Evolutionary conservation across 2,888 invertebrate species (phyloP).

Genomic region (Aporophyla nigra): DNA sequence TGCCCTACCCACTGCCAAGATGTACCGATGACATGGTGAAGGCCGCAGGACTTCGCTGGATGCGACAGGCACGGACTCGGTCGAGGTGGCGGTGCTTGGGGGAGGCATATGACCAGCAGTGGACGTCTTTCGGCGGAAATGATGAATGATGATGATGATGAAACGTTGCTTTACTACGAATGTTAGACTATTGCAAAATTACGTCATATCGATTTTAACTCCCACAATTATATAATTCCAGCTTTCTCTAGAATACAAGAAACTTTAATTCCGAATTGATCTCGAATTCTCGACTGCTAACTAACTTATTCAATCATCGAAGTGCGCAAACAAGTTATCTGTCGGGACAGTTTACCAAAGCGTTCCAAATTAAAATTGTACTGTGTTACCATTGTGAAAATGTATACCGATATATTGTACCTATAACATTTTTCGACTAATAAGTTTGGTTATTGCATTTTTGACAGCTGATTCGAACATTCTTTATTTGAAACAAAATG

Average conservation of each 20-base stretch:
- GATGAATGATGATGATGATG: no score
- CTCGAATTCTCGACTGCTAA: background rate
- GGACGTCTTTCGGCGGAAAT: no score
- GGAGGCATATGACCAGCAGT: no score
- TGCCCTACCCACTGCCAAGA: no score
- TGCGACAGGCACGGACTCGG: no score
- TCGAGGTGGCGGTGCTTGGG: no score
- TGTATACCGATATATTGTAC: background rate
- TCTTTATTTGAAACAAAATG: background rate
- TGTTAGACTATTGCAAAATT: background rate
- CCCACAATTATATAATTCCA: background rate
- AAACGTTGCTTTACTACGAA: background rate
- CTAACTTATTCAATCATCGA: constrained; percentile 1
- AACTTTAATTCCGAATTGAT: background rate
- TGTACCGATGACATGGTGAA: no score
- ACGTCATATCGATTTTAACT: background rate
- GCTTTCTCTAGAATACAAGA: no score
- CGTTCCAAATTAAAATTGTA: background rate
- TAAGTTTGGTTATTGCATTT: background rate
- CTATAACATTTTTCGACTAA: background rate
- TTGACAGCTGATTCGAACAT: background rate
- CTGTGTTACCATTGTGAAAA: background rate
- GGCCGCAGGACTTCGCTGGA: no score
- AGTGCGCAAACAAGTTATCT: background rate
- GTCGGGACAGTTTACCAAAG: background rate